Evolutionary conservation across 2,113 vertebrate species (phyloP).

Genomic region (Ochotona curzoniae): DNA sequence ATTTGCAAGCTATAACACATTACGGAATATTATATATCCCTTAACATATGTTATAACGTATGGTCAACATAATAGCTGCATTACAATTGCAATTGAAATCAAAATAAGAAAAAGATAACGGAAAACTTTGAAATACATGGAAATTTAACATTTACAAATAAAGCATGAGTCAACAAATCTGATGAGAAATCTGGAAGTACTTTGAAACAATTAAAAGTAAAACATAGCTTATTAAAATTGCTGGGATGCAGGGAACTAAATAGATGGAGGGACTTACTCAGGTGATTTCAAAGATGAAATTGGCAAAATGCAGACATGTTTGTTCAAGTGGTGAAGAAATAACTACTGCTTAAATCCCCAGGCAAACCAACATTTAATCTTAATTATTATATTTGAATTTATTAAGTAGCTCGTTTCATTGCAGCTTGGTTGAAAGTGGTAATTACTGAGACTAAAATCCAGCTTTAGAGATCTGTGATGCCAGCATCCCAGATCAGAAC

Average conservation of each 20-base stretch:
- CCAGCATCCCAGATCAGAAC: no score
- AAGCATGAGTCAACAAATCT: background rate
- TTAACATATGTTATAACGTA: background rate
- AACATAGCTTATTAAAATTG: background rate
- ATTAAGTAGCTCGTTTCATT: conserved; percentile 22
- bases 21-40: background rate
- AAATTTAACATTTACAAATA: background rate
- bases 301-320: background rate
- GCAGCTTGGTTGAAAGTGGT: conserved; percentile 30
- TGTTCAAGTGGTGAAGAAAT: background rate
- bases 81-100: background rate
- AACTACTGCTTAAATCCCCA: conserved; percentile 8
- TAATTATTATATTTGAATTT: conserved; percentile 28
- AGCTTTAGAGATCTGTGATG: background rate
- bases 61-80: background rate
- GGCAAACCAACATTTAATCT: conserved; percentile 22
- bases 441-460: conserved; percentile 40
- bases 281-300: background rate
- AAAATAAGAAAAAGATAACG: background rate
- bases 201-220: background rate
- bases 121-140: background rate
- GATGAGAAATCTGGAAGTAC: background rate
- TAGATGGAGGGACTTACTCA: background rate
- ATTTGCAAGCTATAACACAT: background rate
- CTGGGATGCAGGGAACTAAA: background rate